These are phyloP conservation scores for Anguilla megastoma DNA, from an alignment of 2,797 vertebrate species.

Conservation along the genomic window DNA sequence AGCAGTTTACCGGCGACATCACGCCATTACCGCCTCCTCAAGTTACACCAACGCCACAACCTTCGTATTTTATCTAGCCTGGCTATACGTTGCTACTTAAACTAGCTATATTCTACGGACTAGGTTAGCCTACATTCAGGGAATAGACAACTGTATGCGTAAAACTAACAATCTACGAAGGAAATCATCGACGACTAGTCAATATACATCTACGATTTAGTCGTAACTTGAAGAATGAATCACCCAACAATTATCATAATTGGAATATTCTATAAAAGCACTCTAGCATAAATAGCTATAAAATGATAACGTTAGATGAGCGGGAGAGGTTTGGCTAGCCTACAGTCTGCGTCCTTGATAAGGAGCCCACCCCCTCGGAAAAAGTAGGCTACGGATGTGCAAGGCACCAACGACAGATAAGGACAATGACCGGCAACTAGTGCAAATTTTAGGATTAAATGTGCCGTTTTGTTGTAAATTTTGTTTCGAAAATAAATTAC, in stretches of 20 bases:
- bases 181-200: background rate
- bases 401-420: background rate
- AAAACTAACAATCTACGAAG: background rate
- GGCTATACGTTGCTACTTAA: background rate
- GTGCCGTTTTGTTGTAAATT: background rate
- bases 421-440: background rate
- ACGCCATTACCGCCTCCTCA: conserved; percentile 49
- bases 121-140: background rate
- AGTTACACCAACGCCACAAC: conserved; percentile 35
- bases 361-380: conserved; percentile 10
- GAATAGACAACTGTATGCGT: background rate
- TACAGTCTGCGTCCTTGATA: background rate
- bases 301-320: background rate
- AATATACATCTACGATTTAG: background rate
- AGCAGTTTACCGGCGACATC: conserved; percentile 48
- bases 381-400: conserved; percentile 15
- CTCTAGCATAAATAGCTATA: background rate
- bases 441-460: background rate
- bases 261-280: background rate
- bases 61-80: conserved; percentile 13
- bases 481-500: background rate
- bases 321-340: background rate
- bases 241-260: background rate
- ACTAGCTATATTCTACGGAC: conserved; percentile 23
- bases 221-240: background rate